A percentile compares a stretch with the other conserved stretches of the same genome.
Evolutionary conservation across 1,140 invertebrate genomes (phyloP).

Genomic region (Harlomillsia oculata): DNA sequence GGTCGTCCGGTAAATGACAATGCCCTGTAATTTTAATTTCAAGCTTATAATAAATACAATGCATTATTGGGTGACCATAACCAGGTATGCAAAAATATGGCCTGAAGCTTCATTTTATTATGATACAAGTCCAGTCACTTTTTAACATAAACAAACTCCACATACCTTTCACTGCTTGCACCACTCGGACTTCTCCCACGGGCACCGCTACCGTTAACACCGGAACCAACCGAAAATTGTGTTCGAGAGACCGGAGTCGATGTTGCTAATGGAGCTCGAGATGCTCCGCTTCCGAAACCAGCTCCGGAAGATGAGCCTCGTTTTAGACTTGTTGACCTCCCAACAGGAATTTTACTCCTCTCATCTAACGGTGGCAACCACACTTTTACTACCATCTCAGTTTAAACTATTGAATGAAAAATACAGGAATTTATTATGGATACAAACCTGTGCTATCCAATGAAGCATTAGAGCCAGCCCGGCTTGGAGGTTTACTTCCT

Average conservation of each 20-base stretch:
- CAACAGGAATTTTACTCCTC: conserved; percentile 38
- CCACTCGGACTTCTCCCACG: conserved; percentile 29
- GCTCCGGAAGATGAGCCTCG: conserved; percentile 18
- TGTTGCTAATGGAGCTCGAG: conserved; percentile 32
- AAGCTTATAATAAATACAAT: no score
- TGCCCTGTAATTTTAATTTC: conserved; percentile 28
- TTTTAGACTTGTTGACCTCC: conserved; percentile 27
- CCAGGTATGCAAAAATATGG: conserved; percentile 1
- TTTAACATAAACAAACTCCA: not conserved
- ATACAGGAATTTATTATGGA: not conserved
- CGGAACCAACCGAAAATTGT: conserved; percentile 30
- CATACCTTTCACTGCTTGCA: conserved; percentile 31
- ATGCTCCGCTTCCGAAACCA: conserved; percentile 3
- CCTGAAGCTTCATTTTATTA: not conserved
- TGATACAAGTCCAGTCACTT: not conserved
- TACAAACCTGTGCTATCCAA: conserved; percentile 70
- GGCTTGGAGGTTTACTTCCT: conserved; percentile 77
- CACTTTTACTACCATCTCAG: not conserved
- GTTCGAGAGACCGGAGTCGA: conserved; percentile 41
- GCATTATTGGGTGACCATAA: no score
- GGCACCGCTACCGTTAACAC: conserved; percentile 19
- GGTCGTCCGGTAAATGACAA: conserved; percentile 33
- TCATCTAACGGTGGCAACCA: conserved; percentile 42
- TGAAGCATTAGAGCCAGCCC: conserved; percentile 83
- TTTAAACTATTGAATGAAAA: conserved; percentile 1